Evolutionary conservation across 2,797 vertebrate species (phyloP).

Genomic region (Oreortyx pictus): DNA sequence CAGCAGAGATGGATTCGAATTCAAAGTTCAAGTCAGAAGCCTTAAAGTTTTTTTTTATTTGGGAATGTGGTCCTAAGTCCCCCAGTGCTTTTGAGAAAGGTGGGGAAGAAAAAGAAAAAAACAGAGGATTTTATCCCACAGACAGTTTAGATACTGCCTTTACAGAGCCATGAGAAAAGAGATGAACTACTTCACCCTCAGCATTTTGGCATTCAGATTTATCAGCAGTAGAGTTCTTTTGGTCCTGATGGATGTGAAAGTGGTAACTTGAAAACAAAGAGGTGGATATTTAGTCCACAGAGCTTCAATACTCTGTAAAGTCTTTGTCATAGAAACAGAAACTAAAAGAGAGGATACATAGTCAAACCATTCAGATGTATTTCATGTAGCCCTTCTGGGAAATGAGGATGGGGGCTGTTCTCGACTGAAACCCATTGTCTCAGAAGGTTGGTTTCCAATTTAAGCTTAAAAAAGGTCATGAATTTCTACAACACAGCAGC

Average conservation of each 20-base stretch:
- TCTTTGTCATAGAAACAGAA: neutral
- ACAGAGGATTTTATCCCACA: neutral
- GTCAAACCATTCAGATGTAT: slow-evolving; percentile 9
- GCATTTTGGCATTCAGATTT: neutral
- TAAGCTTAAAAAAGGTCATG: neutral
- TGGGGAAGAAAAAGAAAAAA: too few relatives aligned
- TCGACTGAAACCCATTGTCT: slow-evolving; percentile 32
- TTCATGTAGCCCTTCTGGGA: slow-evolving; percentile 6
- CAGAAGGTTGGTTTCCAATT: slow-evolving; percentile 11
- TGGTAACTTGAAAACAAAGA: neutral
- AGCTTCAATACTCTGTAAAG: neutral
- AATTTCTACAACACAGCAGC: neutral
- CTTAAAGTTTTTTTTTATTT: neutral
- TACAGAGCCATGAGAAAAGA: neutral
- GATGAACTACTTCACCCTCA: neutral
- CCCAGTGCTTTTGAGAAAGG: neutral
- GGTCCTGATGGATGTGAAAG: neutral
- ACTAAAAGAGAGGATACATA: slow-evolving; percentile 11
- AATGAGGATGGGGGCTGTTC: neutral
- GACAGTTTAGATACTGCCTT: neutral
- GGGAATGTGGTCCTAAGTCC: neutral
- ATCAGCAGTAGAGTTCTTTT: neutral
- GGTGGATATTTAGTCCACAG: neutral
- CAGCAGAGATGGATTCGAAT: neutral
- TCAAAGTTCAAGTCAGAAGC: neutral